phyloP scores from a whole-genome alignment of 2,888 invertebrate species.

The Drepanosiphum platanoidis region DNA sequence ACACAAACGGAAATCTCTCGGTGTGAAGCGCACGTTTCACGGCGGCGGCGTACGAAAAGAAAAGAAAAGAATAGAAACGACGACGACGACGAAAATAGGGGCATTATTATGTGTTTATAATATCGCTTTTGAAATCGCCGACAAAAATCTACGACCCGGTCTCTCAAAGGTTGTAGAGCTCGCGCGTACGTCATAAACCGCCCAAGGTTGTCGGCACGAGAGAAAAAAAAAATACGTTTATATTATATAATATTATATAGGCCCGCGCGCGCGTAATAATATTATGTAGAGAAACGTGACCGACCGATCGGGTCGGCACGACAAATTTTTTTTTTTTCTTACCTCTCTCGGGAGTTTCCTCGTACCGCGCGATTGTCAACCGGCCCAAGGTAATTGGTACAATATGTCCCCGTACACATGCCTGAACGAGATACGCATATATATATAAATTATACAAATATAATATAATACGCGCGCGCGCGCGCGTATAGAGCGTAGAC shows the following conservation, averaged over 20 bases:
- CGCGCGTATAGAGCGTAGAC: background rate
- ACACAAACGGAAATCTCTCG: slow-evolving; percentile 10
- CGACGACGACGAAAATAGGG: background rate
- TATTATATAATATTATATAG: no score
- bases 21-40: background rate
- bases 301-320: slow-evolving; percentile 35
- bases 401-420: background rate
- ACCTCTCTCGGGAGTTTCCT: background rate
- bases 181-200: slow-evolving; percentile 9
- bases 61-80: background rate
- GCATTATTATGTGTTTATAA: background rate
- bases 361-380: slow-evolving; percentile 18
- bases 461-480: background rate
- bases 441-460: slow-evolving; percentile 1
- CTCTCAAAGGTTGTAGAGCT: slow-evolving; percentile 33
- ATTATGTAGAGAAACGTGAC: slow-evolving; percentile 43
- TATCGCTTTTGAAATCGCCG: background rate
- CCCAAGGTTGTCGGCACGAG: slow-evolving; percentile 7
- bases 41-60: background rate
- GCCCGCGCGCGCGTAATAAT: no score
- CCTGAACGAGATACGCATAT: background rate
- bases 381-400: slow-evolving; percentile 17
- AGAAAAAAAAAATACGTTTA: background rate
- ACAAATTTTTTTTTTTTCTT: slow-evolving; percentile 34
- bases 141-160: background rate